Conservation (phyloP, 2,113 vertebrate genomes). For the Chloropsis cyanopogon region DNA sequence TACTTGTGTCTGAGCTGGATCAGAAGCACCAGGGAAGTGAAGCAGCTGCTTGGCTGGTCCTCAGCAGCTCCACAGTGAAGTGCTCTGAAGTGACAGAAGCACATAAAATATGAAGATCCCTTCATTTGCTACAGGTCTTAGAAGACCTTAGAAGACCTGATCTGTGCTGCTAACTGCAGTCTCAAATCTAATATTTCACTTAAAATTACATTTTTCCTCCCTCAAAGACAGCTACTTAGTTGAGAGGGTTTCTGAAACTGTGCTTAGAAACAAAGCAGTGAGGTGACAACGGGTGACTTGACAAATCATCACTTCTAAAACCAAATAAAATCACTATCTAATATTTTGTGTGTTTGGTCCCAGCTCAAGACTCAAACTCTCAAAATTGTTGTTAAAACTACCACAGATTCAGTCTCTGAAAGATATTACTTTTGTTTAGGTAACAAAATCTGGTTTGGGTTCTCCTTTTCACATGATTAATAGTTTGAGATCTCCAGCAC, state of each 20-base stretch:
- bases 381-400: not conserved
- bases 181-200: not conserved
- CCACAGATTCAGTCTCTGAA: not conserved
- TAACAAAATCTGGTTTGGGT: not conserved
- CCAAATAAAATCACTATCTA: not conserved
- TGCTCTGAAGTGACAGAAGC: not conserved
- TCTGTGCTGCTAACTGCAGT: not conserved
- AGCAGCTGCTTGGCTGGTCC: not conserved
- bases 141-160: not conserved
- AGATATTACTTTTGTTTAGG: not conserved
- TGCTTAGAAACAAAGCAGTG: not conserved
- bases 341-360: not conserved
- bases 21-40: not conserved
- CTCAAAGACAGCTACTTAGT: not conserved
- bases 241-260: not conserved
- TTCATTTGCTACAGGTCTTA: not conserved
- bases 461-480: not conserved
- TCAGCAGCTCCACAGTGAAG: not conserved
- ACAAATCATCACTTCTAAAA: not conserved
- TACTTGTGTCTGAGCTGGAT: not conserved
- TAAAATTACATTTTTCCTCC: not conserved
- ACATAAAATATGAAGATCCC: not conserved
- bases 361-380: not conserved
- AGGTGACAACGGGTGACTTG: not conserved
- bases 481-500: not conserved